A percentile compares a stretch with the other conserved stretches of the same genome.
phyloP scores from a whole-genome alignment of 2,888 invertebrate genomes.

The Cephus pygmeus region DNA sequence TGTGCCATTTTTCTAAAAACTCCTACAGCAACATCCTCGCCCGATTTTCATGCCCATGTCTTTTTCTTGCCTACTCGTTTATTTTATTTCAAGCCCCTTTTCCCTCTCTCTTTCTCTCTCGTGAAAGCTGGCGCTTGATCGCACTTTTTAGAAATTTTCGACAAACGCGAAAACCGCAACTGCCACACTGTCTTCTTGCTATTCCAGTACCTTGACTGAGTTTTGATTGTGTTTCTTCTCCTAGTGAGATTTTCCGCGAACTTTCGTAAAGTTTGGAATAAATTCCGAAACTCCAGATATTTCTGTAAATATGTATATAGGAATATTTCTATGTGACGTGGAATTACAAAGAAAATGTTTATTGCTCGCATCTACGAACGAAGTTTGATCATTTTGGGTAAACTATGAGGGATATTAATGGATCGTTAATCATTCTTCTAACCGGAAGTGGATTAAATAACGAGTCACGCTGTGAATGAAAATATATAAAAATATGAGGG shows the following conservation, averaged over 20 bases:
- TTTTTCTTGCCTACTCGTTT: conserved; percentile 12
- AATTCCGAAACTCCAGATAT: background rate
- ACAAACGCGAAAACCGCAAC: background rate
- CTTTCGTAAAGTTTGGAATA: background rate
- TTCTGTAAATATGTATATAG: background rate
- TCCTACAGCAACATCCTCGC: background rate
- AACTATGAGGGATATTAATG: background rate
- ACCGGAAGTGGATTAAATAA: background rate
- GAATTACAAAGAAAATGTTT: background rate
- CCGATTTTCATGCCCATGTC: background rate
- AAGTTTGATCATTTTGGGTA: background rate
- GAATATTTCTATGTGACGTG: background rate
- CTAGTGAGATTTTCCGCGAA: background rate
- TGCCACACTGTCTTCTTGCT: background rate
- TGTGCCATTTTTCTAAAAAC: background rate
- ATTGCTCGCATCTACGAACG: background rate
- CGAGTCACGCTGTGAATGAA: background rate
- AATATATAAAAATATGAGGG: background rate
- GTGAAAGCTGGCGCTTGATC: background rate
- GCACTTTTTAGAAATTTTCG: background rate
- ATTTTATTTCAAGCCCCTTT: conserved; percentile 18
- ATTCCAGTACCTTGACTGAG: background rate
- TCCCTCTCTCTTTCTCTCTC: background rate
- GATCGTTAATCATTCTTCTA: background rate
- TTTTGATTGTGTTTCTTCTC: background rate